Conservation (phyloP, 2,113 vertebrate genomes). For the Holacanthus passer region DNA sequence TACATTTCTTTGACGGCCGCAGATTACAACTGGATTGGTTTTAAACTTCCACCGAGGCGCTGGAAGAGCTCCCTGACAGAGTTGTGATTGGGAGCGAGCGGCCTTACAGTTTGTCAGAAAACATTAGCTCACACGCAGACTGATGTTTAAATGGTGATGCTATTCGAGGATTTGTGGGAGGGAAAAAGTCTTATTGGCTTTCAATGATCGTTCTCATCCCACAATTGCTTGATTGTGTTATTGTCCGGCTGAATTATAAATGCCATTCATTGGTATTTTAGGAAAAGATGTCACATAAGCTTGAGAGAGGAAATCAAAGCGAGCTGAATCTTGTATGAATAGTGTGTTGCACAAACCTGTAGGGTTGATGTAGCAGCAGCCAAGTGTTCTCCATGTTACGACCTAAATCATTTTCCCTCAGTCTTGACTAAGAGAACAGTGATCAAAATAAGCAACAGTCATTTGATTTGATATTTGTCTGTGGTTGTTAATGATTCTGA, state of each 20-base stretch:
- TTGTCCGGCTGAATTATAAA: slow-evolving; percentile 60
- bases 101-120: slow-evolving; percentile 71
- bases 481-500: no score
- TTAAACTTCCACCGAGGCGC: slow-evolving; percentile 67
- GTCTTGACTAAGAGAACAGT: neutral
- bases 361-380: slow-evolving; percentile 30
- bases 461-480: no score
- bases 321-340: slow-evolving; percentile 47
- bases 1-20: slow-evolving; percentile 72
- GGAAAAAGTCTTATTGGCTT: slow-evolving; percentile 59
- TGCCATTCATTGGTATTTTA: slow-evolving; percentile 77
- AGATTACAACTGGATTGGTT: slow-evolving; percentile 74
- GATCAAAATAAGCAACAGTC: neutral
- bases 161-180: slow-evolving; percentile 78
- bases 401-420: slow-evolving; percentile 1
- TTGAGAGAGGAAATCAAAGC: slow-evolving; percentile 54
- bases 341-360: slow-evolving; percentile 18
- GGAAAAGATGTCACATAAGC: slow-evolving; percentile 62
- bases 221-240: slow-evolving; percentile 67
- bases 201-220: slow-evolving; percentile 64
- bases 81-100: slow-evolving; percentile 61
- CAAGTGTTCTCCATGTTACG: slow-evolving; percentile 4
- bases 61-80: slow-evolving; percentile 73
- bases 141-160: slow-evolving; percentile 73
- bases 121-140: slow-evolving; percentile 72